phyloP scores from a whole-genome alignment of 1,140 invertebrate species.

The Centruroides vittatus region DNA sequence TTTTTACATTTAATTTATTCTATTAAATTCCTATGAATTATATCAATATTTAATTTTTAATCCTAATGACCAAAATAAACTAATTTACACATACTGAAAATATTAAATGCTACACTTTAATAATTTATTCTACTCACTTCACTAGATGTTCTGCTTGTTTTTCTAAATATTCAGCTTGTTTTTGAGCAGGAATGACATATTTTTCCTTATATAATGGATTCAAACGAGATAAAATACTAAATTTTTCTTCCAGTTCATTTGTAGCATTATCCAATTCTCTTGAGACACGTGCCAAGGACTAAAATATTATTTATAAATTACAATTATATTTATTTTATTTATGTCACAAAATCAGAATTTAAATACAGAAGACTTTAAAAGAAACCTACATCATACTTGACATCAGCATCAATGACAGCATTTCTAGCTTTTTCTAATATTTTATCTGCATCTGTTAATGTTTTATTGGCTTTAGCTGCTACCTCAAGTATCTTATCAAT shows the following conservation, averaged over 20 bases:
- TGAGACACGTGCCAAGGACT: conserved; percentile 5
- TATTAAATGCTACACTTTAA: no score
- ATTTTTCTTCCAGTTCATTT: conserved; percentile 21
- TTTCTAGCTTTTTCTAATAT: conserved; percentile 10
- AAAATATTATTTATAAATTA: neutral
- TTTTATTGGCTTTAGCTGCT: conserved; percentile 1
- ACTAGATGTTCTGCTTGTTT: conserved; percentile 45
- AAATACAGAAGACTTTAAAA: no score
- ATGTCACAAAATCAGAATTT: no score
- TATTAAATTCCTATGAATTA: no score
- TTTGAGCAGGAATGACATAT: conserved; percentile 46
- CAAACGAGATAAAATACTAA: conserved; percentile 36
- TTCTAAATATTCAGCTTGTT: conserved; percentile 47
- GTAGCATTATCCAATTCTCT: conserved; percentile 21
- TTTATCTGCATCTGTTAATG: conserved; percentile 7
- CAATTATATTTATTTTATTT: no score
- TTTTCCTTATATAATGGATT: conserved; percentile 50
- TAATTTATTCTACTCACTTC: conserved; percentile 26
- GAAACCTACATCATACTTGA: conserved; percentile 4
- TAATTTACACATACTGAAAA: no score
- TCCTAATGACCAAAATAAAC: no score
- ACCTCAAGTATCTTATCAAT: conserved; percentile 1
- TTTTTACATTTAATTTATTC: no score
- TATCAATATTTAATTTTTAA: no score
- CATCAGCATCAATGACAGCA: conserved; percentile 5